A percentile compares a stretch with the other conserved stretches of the same genome.
Evolutionary conservation across 2,888 invertebrate species (phyloP).

Genomic region (Dolichomitus sp.): DNA sequence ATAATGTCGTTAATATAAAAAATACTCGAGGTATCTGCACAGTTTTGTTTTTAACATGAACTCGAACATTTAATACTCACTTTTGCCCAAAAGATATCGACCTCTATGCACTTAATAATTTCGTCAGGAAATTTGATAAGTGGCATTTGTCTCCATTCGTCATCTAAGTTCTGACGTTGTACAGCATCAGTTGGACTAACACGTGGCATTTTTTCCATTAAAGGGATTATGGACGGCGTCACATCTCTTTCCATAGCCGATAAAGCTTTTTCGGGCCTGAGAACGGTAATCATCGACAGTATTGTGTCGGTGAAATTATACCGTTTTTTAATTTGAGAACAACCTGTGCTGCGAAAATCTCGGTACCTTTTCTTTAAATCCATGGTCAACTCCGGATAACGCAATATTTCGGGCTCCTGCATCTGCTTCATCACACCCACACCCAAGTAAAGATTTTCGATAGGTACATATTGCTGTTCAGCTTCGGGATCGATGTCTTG

Average conservation of each 20-base stretch:
- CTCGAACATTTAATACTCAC: conserved; percentile 20
- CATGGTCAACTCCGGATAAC: conserved; percentile 5
- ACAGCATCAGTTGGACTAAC: no score
- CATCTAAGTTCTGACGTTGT: no score
- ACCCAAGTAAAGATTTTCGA: conserved; percentile 66
- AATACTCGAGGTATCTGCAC: neutral
- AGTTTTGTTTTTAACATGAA: neutral
- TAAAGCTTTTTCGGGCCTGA: no score
- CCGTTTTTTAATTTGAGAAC: no score
- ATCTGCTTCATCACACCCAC: conserved; percentile 63
- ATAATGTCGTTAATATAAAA: neutral
- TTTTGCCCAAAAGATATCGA: conserved; percentile 67
- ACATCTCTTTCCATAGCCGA: no score
- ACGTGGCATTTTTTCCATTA: no score
- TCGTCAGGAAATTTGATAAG: conserved; percentile 60
- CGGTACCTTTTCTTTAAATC: no score
- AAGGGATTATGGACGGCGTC: no score
- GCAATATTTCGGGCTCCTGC: conserved; percentile 31
- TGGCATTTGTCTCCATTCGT: no score
- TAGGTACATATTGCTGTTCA: conserved; percentile 43
- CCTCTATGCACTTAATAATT: conserved; percentile 54
- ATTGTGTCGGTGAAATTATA: no score
- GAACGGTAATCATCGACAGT: no score
- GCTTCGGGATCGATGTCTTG: conserved; percentile 63
- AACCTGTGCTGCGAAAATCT: no score